These are phyloP conservation scores for Castor canadensis DNA, from an alignment of 2,113 vertebrate species.

Conservation along the genomic window DNA sequence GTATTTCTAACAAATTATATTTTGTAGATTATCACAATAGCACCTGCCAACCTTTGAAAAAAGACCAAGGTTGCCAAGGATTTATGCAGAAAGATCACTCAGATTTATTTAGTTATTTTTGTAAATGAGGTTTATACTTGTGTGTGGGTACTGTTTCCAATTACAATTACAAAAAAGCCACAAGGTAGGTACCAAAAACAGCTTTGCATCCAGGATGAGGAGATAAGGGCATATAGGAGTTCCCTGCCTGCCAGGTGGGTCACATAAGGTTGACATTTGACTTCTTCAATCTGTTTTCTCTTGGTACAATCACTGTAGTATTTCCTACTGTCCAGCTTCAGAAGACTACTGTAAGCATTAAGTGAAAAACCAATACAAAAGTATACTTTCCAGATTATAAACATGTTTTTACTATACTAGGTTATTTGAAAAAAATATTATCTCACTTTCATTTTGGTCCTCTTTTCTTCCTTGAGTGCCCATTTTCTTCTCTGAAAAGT, in stretches of 20 bases:
- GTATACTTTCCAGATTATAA: not conserved
- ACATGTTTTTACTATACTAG: not conserved
- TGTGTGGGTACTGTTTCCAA: not conserved
- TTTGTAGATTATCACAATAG: constrained; percentile 17
- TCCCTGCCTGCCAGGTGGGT: not conserved
- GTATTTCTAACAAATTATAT: not conserved
- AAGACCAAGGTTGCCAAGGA: not conserved
- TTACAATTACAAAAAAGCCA: not conserved
- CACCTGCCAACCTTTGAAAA: constrained; percentile 56
- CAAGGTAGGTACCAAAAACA: not conserved
- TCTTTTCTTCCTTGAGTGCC: not conserved
- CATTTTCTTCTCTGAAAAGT: not conserved
- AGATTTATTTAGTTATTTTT: not conserved
- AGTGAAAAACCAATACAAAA: not conserved
- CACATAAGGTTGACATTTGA: not conserved
- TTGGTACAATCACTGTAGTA: not conserved
- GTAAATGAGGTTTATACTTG: not conserved
- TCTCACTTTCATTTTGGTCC: not conserved
- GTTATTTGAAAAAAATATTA: not conserved
- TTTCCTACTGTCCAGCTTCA: not conserved
- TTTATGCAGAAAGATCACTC: not conserved
- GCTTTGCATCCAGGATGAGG: not conserved
- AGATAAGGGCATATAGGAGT: too few relatives aligned
- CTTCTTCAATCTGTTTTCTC: not conserved
- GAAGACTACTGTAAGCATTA: not conserved